Conservation (phyloP, 2,797 vertebrate genomes). For the Oryzias dopingdopingensis region DNA sequence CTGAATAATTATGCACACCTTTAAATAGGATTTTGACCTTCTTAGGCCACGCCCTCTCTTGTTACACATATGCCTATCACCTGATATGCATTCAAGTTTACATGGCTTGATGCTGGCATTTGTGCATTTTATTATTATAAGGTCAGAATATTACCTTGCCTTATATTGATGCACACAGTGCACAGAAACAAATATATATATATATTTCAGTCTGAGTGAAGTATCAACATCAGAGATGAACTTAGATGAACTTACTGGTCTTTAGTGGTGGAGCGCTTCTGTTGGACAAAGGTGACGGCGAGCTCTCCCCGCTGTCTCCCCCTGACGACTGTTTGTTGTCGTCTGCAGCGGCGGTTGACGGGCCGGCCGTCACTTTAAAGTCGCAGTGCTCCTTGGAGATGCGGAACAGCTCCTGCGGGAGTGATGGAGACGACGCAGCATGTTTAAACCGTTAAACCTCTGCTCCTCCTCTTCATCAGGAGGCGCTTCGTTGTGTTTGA, state of each 20-base stretch:
- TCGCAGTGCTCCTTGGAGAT: conserved; percentile 91
- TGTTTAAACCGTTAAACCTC: conserved; percentile 5
- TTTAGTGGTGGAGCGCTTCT: conserved; percentile 54
- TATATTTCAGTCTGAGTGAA: no score
- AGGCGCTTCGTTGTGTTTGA: conserved; percentile 2
- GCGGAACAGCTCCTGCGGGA: conserved; percentile 87
- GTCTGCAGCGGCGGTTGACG: conserved; percentile 55
- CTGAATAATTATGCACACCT: no score
- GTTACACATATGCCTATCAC: no score
- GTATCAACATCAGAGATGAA: neutral
- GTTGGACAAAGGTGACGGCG: conserved; percentile 71
- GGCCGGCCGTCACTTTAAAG: conserved; percentile 79
- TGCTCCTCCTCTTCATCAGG: neutral
- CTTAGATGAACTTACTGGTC: conserved; percentile 67
- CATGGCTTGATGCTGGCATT: no score
- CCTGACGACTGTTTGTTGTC: conserved; percentile 85
- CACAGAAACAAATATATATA: no score
- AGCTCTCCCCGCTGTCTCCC: conserved; percentile 83
- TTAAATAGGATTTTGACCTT: no score
- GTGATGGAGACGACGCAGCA: conserved; percentile 3
- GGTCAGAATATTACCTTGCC: no score
- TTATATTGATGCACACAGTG: no score
- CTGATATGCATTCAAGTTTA: no score
- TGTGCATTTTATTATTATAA: no score
- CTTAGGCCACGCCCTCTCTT: no score